These are phyloP conservation scores for Acridotheres tristis DNA, from an alignment of 2,797 vertebrate species.

Conservation along the genomic window DNA sequence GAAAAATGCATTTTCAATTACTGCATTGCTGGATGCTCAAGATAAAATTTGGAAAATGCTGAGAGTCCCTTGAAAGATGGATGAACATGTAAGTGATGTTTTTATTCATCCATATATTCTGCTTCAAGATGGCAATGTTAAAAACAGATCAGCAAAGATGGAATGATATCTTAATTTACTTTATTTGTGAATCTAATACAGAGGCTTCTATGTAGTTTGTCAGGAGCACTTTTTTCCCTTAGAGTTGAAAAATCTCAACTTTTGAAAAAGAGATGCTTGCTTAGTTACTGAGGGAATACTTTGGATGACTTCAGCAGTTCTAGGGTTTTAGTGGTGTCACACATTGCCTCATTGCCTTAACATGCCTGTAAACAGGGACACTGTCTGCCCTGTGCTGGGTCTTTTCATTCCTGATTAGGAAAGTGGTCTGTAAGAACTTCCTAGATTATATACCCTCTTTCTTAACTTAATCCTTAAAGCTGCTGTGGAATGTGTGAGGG, in stretches of 20 bases:
- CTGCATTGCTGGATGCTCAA: neutral
- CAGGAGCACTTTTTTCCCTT: neutral
- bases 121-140: neutral
- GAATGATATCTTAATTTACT: neutral
- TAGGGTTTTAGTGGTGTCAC: neutral
- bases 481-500: neutral
- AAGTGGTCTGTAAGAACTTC: neutral
- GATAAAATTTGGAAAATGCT: neutral
- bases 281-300: neutral
- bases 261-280: neutral
- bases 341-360: neutral
- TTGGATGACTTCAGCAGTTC: neutral
- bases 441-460: neutral
- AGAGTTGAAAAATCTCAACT: neutral
- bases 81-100: neutral
- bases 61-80: neutral
- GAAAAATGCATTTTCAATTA: neutral
- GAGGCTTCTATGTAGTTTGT: fast-evolving
- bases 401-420: neutral
- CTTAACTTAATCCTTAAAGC: neutral
- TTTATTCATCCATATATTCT: neutral
- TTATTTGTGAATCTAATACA: neutral
- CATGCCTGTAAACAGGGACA: fast-evolving
- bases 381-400: neutral
- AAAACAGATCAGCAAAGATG: neutral